Evolutionary conservation across 2,888 invertebrate species (phyloP).

Genomic region (Stenurella melanura): DNA sequence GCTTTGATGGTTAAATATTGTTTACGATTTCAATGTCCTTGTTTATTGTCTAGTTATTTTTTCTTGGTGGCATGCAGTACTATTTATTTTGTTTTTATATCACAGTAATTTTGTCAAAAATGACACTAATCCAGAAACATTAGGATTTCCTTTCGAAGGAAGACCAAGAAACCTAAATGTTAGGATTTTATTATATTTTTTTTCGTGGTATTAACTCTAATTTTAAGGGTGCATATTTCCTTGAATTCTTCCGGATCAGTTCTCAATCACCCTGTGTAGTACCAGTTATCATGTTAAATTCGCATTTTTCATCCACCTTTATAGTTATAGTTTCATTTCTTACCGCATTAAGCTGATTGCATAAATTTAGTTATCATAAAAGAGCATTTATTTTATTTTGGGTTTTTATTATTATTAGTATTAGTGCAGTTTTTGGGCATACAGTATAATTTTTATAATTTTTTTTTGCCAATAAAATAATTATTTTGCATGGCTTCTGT

Average conservation of each 20-base stretch:
- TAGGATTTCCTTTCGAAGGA: too few species aligned
- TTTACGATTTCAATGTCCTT: too few species aligned
- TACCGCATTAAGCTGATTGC: not conserved
- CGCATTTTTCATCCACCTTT: slow-evolving; percentile 19
- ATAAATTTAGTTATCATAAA: not conserved
- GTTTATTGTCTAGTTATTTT: too few species aligned
- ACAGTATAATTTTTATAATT: slow-evolving; percentile 1
- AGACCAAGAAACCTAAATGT: too few species aligned
- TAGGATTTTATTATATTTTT: too few species aligned
- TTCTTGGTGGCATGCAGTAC: too few species aligned
- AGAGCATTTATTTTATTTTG: not conserved
- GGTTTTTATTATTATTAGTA: not conserved
- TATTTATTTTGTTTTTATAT: not conserved
- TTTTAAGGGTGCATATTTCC: too few species aligned
- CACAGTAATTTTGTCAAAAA: not conserved
- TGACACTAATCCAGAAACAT: too few species aligned
- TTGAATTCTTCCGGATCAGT: too few species aligned
- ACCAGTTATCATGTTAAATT: slow-evolving; percentile 7
- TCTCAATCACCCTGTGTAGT: too few species aligned
- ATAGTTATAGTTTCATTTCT: slow-evolving; percentile 6
- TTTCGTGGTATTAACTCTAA: too few species aligned
- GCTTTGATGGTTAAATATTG: too few species aligned
- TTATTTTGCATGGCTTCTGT: slow-evolving; percentile 67
- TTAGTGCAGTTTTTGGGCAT: slow-evolving; percentile 21
- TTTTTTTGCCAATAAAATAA: slow-evolving; percentile 22